These are phyloP conservation scores for Ctena decussata DNA, from an alignment of 2,888 invertebrate species.

Conservation along the genomic window DNA sequence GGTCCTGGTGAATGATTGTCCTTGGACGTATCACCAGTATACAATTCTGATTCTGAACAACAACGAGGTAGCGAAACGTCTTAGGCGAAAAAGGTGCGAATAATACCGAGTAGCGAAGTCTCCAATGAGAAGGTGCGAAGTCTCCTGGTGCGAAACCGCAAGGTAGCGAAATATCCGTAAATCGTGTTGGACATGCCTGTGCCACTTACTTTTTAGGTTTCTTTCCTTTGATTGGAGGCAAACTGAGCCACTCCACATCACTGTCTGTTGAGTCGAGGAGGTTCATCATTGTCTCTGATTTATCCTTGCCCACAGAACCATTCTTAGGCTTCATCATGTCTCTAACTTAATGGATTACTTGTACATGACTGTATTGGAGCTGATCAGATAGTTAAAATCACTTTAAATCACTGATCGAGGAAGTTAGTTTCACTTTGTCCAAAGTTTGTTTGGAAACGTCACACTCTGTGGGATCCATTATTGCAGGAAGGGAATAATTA, in stretches of 20 bases:
- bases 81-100: too few relatives aligned
- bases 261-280: slow-evolving; percentile 73
- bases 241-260: slow-evolving; percentile 73
- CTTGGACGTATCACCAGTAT: too few relatives aligned
- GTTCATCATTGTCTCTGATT: slow-evolving; percentile 63
- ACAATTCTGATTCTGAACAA: too few relatives aligned
- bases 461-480: not conserved
- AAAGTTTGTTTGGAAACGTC: slow-evolving; percentile 16
- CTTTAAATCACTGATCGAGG: not conserved
- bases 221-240: slow-evolving; percentile 78
- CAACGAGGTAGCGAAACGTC: too few relatives aligned
- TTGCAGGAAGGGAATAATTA: not conserved
- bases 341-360: not conserved
- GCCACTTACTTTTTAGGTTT: slow-evolving; percentile 74
- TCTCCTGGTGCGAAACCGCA: too few relatives aligned
- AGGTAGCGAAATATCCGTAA: too few relatives aligned
- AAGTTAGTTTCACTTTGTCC: not conserved
- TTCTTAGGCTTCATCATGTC: slow-evolving; percentile 40
- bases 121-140: too few relatives aligned
- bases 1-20: too few relatives aligned
- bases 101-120: too few relatives aligned
- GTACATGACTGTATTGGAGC: not conserved
- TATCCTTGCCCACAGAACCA: slow-evolving; percentile 12
- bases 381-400: not conserved
- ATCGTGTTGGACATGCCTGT: too few relatives aligned